Base-by-base conservation (phyloP, 2,888 invertebrate genomes). In the Epiblema foenella region DNA sequence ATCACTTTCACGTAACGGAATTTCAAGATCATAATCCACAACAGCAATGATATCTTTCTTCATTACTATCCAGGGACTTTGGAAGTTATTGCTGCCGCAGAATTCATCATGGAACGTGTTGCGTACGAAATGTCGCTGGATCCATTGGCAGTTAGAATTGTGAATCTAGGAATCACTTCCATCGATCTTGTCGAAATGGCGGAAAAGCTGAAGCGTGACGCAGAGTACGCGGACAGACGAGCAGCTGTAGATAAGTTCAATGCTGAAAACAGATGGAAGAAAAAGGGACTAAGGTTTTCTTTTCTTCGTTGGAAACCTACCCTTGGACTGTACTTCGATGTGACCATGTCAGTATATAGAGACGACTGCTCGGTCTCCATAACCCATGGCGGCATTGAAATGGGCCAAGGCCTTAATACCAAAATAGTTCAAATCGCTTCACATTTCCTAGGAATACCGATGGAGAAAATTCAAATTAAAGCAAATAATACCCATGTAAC, bases 381-480 rank as follows among this genome's bases (percentile, higher is more conserved):
- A 18, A 85, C 93, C 0, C 96, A 96, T 75, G 95, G 94, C 37
- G 95, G 95, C 2, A 87, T 95, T 37, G 96, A 96, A 86, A 93
- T 95, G 83, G 97, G 97, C 0, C 97, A 97, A 89, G 97, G 97
- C 0, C 91, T 96, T 51, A 88, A 96, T 74, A 96, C 96, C 1
- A 88, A 96, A 95, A 94, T 94, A 0, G 93, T 94, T 9, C 96
- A 96, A 89, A 95, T 95, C 0, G 95, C 94, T 72, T 96, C 96
- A 0, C 93, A 95, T 77, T 92, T 91, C 12, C 86, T 96, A 5
- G 95, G 95, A 0, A 94, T 96, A 67, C 93, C 95, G 1, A 74
- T 97, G 59, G 93, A 94, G 0, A 90, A 94, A 85, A 91, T 97
- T 8, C 91, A 90, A 49, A 93, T 97, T 0, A 96, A 96, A 83